Percentiles rank a stretch among this genome's conserved stretches.
Evolutionary conservation across 2,113 vertebrate genomes (phyloP).

Genomic region (Sarotherodon lohbergeri): DNA sequence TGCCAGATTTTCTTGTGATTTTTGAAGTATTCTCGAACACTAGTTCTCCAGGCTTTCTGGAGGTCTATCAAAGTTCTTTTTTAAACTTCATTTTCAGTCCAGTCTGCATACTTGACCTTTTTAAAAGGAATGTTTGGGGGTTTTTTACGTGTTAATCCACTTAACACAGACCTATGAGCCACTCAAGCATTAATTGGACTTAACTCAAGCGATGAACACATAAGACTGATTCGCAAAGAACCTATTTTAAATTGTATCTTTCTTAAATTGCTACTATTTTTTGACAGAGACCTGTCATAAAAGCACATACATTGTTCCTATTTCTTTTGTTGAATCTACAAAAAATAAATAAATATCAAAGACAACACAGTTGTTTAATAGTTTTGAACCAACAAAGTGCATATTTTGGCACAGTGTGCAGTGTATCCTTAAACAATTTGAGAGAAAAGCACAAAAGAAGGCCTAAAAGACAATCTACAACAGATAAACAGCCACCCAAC

Average conservation of each 20-base stretch:
- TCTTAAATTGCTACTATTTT: background rate
- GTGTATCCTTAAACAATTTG: background rate
- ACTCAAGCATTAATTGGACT: background rate
- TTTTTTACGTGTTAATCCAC: background rate
- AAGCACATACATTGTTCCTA: background rate
- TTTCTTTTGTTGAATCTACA: background rate
- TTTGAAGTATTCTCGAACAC: too few relatives aligned
- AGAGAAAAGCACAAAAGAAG: background rate
- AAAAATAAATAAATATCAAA: background rate
- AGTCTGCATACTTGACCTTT: background rate
- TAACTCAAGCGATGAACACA: background rate
- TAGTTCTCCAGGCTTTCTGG: too few relatives aligned
- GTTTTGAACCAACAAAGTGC: background rate
- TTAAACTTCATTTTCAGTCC: background rate
- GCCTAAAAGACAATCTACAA: background rate
- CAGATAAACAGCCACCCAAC: background rate
- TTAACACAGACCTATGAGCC: background rate
- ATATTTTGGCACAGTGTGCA: background rate
- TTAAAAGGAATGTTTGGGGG: background rate
- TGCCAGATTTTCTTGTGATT: too few relatives aligned
- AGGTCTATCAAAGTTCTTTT: too few relatives aligned
- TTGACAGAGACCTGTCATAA: background rate
- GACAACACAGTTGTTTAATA: background rate
- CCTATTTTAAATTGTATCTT: background rate
- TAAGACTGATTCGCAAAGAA: background rate